A percentile compares a stretch with the other conserved stretches of the same genome.
phyloP scores from a whole-genome alignment of 2,888 invertebrate species.

The Hemaris fuciformis region DNA sequence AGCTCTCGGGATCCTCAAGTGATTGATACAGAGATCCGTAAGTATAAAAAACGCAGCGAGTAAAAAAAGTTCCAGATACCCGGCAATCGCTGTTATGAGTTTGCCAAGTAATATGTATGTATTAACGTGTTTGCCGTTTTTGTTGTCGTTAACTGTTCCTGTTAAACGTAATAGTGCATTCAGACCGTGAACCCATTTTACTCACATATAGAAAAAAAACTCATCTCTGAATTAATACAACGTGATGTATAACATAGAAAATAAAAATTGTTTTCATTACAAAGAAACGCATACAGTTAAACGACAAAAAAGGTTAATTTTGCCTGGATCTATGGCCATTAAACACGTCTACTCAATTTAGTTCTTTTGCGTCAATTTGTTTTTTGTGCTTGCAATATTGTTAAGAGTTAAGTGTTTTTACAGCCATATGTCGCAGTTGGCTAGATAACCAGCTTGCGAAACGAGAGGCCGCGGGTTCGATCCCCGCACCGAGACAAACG shows the following conservation, averaged over 20 bases:
- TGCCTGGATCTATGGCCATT: background rate
- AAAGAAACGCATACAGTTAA: background rate
- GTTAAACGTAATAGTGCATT: background rate
- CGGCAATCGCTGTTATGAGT: background rate
- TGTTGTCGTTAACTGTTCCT: background rate
- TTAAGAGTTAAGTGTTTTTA: background rate
- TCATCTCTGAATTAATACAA: too few relatives aligned
- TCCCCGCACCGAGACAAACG: too few relatives aligned
- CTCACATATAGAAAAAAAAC: too few relatives aligned
- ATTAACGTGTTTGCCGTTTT: background rate
- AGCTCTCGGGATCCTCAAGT: conserved; percentile 23
- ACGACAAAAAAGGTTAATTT: conserved; percentile 1
- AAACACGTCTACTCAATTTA: background rate
- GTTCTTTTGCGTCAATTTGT: background rate
- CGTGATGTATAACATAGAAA: background rate
- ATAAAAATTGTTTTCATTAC: background rate
- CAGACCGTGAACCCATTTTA: background rate
- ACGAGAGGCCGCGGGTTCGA: too few relatives aligned
- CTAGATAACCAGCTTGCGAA: too few relatives aligned
- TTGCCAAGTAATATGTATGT: background rate
- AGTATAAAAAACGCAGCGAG: conserved; percentile 17
- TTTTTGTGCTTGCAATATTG: background rate
- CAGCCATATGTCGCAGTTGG: too few relatives aligned
- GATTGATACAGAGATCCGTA: conserved; percentile 31
- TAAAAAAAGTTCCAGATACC: conserved; percentile 6